Percentiles rank a stretch among this genome's conserved stretches.
These are phyloP conservation scores for Lutjanus erythropterus DNA, from an alignment of 2,113 vertebrate species.

Conservation along the genomic window DNA sequence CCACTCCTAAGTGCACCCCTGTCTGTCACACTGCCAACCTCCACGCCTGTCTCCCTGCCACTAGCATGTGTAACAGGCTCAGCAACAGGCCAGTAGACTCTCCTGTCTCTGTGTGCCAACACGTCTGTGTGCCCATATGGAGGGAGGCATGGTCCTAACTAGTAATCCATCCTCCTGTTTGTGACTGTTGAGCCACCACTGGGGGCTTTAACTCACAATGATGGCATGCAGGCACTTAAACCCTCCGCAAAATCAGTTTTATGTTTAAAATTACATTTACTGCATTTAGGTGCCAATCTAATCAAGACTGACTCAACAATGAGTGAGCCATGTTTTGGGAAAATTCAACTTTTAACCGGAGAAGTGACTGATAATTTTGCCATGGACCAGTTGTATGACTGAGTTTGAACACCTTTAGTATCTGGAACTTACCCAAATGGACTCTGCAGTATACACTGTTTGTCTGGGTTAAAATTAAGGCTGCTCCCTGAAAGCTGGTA, in stretches of 20 bases:
- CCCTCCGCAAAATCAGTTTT: neutral
- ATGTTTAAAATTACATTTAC: neutral
- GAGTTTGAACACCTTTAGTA: neutral
- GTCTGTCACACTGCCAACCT: constrained; percentile 66
- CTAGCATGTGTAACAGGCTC: constrained; percentile 64
- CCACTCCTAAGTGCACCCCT: constrained; percentile 46
- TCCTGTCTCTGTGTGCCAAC: constrained; percentile 77
- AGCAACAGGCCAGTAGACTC: constrained; percentile 49
- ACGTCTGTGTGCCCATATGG: constrained; percentile 57
- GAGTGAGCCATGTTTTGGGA: neutral
- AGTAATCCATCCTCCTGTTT: constrained; percentile 89
- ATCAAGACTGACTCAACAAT: neutral
- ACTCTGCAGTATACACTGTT: neutral
- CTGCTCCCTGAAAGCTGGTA: too few species aligned
- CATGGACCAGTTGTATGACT: neutral
- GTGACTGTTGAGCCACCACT: constrained; percentile 81
- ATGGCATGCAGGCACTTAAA: constrained; percentile 82
- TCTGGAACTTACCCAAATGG: neutral
- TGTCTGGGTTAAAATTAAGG: neutral
- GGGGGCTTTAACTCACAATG: constrained; percentile 71
- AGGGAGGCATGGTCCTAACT: constrained; percentile 26
- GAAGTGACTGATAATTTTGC: neutral
- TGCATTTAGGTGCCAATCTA: neutral
- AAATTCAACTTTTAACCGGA: neutral
- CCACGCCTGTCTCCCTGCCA: constrained; percentile 74